Conservation (phyloP, 2,888 invertebrate genomes). For the Caenorhabditis becei region DNA sequence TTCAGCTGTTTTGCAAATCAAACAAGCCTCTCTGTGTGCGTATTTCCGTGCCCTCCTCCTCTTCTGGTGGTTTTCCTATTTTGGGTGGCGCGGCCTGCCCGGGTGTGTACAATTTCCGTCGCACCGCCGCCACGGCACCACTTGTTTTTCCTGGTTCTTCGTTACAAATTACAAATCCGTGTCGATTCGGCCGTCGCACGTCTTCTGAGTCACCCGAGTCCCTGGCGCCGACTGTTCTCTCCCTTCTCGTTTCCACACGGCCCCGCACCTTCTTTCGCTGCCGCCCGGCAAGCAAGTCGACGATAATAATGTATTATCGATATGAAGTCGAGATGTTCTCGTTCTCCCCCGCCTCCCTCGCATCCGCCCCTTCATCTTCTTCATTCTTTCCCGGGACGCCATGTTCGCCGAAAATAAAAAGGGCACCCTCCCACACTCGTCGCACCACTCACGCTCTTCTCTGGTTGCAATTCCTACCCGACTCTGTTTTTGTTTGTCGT, state of each 20-base stretch:
- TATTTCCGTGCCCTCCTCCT: slow-evolving; percentile 22
- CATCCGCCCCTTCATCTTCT: slow-evolving; percentile 13
- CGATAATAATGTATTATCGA: slow-evolving; percentile 28
- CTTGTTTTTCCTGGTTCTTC: slow-evolving; percentile 34
- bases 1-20: slow-evolving; percentile 61
- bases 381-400: slow-evolving; percentile 7
- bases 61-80: slow-evolving; percentile 17
- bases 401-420: slow-evolving; percentile 11
- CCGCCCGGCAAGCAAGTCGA: neutral
- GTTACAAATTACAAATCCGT: slow-evolving; percentile 10
- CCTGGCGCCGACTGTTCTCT: slow-evolving; percentile 9
- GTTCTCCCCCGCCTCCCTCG: slow-evolving; percentile 19
- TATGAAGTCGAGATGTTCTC: slow-evolving; percentile 27
- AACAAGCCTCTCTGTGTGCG: slow-evolving; percentile 25
- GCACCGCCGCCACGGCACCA: slow-evolving; percentile 1
- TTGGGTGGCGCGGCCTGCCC: slow-evolving; percentile 7
- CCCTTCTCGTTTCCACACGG: slow-evolving; percentile 21
- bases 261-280: slow-evolving; percentile 39
- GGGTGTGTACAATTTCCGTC: slow-evolving; percentile 10
- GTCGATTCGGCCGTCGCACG: neutral
- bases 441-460: slow-evolving; percentile 12
- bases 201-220: slow-evolving; percentile 18
- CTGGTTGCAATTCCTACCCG: slow-evolving; percentile 17
- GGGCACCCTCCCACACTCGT: slow-evolving; percentile 13
- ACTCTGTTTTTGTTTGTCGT: slow-evolving; percentile 16